These are phyloP conservation scores for Nesometra sesokonis DNA, from an alignment of 35 echinoderm and acorn worm species.

Conservation along the genomic window DNA sequence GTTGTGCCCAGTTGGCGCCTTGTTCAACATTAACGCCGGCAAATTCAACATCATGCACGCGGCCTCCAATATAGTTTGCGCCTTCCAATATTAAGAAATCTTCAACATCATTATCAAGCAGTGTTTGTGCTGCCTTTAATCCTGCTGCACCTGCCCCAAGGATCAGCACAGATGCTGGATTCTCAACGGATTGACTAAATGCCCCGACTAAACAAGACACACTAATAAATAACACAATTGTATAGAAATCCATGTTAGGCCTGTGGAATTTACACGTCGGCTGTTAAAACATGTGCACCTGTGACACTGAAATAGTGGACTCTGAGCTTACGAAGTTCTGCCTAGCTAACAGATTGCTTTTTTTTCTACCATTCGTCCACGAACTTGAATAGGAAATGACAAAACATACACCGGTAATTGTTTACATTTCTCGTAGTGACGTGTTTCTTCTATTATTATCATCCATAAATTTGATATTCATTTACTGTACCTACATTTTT, in stretches of 20 bases:
- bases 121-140: background rate
- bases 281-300: too few species aligned
- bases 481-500: too few species aligned
- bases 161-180: background rate
- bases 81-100: slow-evolving; percentile 5
- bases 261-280: too few species aligned
- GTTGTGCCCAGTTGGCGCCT: background rate
- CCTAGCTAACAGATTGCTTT: too few species aligned
- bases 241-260: background rate
- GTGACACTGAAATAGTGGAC: too few species aligned
- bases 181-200: background rate
- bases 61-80: background rate
- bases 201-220: background rate
- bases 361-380: too few species aligned
- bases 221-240: background rate
- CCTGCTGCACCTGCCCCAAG: background rate
- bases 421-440: too few species aligned
- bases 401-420: too few species aligned
- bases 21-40: background rate
- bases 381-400: too few species aligned
- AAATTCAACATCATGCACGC: background rate
- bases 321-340: too few species aligned
- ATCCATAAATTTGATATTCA: too few species aligned
- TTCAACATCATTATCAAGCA: background rate
- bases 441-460: too few species aligned